Base-by-base conservation (phyloP, 2,888 invertebrate genomes). In the Nemotelus nigrinus region DNA sequence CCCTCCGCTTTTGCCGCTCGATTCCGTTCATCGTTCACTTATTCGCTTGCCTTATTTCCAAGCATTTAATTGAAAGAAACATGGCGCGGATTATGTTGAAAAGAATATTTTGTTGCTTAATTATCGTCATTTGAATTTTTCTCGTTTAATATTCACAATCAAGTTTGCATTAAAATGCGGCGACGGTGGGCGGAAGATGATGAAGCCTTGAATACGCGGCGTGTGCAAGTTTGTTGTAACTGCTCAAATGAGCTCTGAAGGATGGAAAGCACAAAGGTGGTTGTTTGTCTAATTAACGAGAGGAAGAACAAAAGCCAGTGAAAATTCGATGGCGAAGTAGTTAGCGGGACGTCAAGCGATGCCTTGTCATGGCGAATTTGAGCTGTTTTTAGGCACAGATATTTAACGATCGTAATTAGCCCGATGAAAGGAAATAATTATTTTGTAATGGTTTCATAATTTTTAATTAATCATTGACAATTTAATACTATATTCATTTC, bases 401-500 rank as follows among this genome's bases (percentile, higher is more conserved):
- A 74, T 77, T 80, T 77, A 79, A 80, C 68, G 79, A 77, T 79
- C 72, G 79, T 80, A 80, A 80, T 80, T 80, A 80, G 80, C 77
- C 68, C 72, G 79, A 79, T 80, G 80, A 80, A 80, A 80, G 80
- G 80, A 80, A 80, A 80, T 80, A 80, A 80, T 80, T 80, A 80
- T 80, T 80, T 76, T 80, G 79, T 79, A 78, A 80, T 80, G 79
- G 79, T 79, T 80, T 80, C 80, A 80, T 80, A 80, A 80, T 80
- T 80, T 80, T 80, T 80, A 80, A 80, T 80, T 80, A 80, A 80
- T 80, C 77, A 75, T 77, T 78, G 76, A 77, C 70, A 63, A 77
- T 77, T 77, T 77, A 77, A 79, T 78, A 74, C 63, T 78, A 78
- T 58, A 71, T 70, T 78, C 76, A 68, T 57, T 79, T 78, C 78